These are phyloP conservation scores for Aleadryas rufinucha DNA, from an alignment of 2,113 vertebrate genomes.

Conservation along the genomic window DNA sequence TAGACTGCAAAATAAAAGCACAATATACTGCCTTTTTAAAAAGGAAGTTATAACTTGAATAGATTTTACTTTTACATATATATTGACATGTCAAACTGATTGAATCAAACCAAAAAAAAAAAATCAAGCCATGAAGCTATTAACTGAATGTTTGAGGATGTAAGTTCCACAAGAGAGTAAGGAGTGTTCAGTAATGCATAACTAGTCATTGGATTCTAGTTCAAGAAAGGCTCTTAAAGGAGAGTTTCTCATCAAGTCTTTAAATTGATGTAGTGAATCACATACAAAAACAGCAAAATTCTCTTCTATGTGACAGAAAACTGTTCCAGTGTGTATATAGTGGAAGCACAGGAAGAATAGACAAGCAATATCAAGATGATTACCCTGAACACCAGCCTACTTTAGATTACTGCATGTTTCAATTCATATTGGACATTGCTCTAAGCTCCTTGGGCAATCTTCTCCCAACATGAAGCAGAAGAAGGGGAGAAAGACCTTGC, in stretches of 20 bases:
- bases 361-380: neutral
- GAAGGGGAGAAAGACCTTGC: neutral
- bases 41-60: neutral
- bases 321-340: neutral
- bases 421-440: neutral
- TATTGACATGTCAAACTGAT: neutral
- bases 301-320: neutral
- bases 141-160: neutral
- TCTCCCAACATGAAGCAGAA: neutral
- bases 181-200: conserved; percentile 34
- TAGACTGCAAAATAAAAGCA: neutral
- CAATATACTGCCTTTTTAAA: neutral
- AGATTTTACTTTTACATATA: neutral
- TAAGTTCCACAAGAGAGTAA: neutral
- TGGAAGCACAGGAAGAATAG: neutral
- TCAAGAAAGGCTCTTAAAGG: neutral
- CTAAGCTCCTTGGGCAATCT: neutral
- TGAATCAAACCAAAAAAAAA: neutral
- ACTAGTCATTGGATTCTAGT: conserved; percentile 33
- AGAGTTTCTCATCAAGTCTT: neutral
- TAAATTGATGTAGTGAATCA: neutral
- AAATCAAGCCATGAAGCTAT: neutral
- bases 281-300: neutral
- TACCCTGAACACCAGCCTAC: neutral
- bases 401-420: neutral